A percentile compares a stretch with the other conserved stretches of the same genome.
These are phyloP conservation scores for Drepanosiphum platanoidis DNA, from an alignment of 2,888 invertebrate genomes.

Conservation along the genomic window DNA sequence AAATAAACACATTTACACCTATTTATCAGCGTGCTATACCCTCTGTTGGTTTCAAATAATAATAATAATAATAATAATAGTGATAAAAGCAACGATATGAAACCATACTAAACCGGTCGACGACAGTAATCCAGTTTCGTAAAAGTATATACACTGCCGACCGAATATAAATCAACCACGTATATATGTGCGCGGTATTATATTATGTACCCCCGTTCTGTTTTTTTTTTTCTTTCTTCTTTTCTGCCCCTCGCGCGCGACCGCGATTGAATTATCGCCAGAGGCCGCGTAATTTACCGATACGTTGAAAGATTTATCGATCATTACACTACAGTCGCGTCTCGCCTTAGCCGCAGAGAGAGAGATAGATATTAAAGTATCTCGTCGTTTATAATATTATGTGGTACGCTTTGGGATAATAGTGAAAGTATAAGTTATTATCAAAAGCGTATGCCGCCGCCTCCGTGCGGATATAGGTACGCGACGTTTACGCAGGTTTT, in stretches of 20 bases:
- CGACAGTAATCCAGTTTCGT: slow-evolving; percentile 39
- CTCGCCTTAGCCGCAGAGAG: slow-evolving; percentile 11
- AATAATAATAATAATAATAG: slow-evolving; percentile 16
- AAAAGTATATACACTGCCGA: slow-evolving; percentile 14
- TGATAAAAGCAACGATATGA: slow-evolving; percentile 21
- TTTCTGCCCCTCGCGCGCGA: not conserved
- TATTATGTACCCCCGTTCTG: slow-evolving; percentile 28
- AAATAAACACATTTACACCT: not conserved
- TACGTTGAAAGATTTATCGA: slow-evolving; percentile 56
- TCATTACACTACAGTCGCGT: slow-evolving; percentile 32
- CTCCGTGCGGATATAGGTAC: not conserved
- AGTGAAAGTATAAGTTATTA: not conserved
- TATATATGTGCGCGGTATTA: no score
- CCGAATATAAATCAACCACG: slow-evolving; percentile 48
- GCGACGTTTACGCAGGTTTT: not conserved
- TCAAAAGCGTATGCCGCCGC: not conserved
- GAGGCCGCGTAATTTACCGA: slow-evolving; percentile 41
- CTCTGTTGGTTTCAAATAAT: not conserved
- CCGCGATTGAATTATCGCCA: slow-evolving; percentile 40
- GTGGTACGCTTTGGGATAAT: not conserved
- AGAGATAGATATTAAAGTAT: not conserved
- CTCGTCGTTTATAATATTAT: not conserved
- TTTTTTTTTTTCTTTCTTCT: no score
- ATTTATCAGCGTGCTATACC: not conserved
- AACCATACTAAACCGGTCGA: slow-evolving; percentile 20